Percentiles rank a stretch among this genome's conserved stretches.
These are phyloP conservation scores for Pseudomyrmex dendroicus DNA, from an alignment of 1,140 invertebrate genomes.

Conservation along the genomic window DNA sequence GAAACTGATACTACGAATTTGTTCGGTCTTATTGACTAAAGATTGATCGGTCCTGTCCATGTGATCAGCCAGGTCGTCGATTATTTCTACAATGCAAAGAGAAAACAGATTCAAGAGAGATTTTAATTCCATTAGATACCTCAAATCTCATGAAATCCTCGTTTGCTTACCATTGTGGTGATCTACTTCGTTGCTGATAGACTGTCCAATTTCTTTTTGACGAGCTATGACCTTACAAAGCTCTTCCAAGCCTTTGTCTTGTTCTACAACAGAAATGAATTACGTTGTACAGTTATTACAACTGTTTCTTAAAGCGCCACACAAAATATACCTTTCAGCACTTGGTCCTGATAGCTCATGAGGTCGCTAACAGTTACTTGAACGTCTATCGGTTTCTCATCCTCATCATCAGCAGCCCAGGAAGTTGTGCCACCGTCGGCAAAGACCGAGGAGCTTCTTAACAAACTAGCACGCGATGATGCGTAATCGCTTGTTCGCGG, in stretches of 20 bases:
- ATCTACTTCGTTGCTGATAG: slow-evolving; percentile 91
- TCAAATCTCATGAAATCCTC: slow-evolving; percentile 24
- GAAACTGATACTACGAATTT: slow-evolving; percentile 87
- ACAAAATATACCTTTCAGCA: slow-evolving; percentile 74
- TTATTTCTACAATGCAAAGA: slow-evolving; percentile 86
- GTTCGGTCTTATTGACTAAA: slow-evolving; percentile 88
- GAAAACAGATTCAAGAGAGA: slow-evolving; percentile 12
- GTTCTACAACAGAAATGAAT: slow-evolving; percentile 86
- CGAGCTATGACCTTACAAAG: slow-evolving; percentile 91
- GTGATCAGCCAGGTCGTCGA: slow-evolving; percentile 91
- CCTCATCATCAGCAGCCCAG: slow-evolving; percentile 83
- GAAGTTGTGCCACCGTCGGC: slow-evolving; percentile 83
- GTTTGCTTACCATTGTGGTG: slow-evolving; percentile 89
- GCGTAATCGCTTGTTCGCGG: slow-evolving; percentile 77
- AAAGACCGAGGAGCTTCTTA: slow-evolving; percentile 78
- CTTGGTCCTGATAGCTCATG: slow-evolving; percentile 75
- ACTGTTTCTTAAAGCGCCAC: slow-evolving; percentile 32
- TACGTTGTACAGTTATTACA: not conserved
- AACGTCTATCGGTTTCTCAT: slow-evolving; percentile 74
- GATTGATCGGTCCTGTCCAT: slow-evolving; percentile 90
- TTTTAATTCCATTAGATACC: slow-evolving; percentile 1
- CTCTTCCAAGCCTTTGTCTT: slow-evolving; percentile 91
- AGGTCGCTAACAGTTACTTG: slow-evolving; percentile 76
- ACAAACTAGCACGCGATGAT: slow-evolving; percentile 71
- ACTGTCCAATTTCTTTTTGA: slow-evolving; percentile 91